Conservation (phyloP, 2,113 vertebrate species). For the Osmerus mordax region DNA sequence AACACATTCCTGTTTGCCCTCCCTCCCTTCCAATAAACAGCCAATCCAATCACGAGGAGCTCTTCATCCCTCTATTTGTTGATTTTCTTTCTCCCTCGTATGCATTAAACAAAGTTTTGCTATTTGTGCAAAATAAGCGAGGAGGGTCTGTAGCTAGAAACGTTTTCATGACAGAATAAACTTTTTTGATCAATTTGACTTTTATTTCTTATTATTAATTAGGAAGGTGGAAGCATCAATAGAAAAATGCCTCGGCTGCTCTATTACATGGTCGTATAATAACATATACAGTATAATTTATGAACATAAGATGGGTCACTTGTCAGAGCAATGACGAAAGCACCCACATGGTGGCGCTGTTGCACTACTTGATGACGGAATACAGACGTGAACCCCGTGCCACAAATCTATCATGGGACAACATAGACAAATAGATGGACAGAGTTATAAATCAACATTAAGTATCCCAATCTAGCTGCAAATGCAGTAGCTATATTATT, state of each 20-base stretch:
- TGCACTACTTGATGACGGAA: constrained; percentile 3
- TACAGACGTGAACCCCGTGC: not conserved
- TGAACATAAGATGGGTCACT: too few species aligned
- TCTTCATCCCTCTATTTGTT: constrained; percentile 52
- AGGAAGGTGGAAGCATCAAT: too few species aligned
- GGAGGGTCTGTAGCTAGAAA: constrained; percentile 17
- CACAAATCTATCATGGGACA: too few species aligned
- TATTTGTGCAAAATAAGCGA: constrained; percentile 50
- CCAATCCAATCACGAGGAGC: constrained; percentile 62
- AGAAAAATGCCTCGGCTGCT: too few species aligned
- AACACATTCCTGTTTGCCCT: constrained; percentile 11
- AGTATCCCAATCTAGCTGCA: too few species aligned
- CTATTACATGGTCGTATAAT: not conserved
- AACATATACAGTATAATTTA: too few species aligned
- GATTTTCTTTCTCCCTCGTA: constrained; percentile 28
- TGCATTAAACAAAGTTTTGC: constrained; percentile 51
- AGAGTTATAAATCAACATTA: too few species aligned
- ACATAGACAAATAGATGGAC: too few species aligned
- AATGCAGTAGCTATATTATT: too few species aligned
- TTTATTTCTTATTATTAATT: not conserved
- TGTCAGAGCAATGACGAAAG: not conserved
- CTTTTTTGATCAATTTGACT: constrained; percentile 51
- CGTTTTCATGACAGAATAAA: constrained; percentile 64
- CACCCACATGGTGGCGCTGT: constrained; percentile 42
- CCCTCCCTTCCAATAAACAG: constrained; percentile 44